Percentiles rank a stretch among this genome's conserved stretches.
phyloP scores from a whole-genome alignment of 2,888 invertebrate species.

The Ectobius pallidus region DNA sequence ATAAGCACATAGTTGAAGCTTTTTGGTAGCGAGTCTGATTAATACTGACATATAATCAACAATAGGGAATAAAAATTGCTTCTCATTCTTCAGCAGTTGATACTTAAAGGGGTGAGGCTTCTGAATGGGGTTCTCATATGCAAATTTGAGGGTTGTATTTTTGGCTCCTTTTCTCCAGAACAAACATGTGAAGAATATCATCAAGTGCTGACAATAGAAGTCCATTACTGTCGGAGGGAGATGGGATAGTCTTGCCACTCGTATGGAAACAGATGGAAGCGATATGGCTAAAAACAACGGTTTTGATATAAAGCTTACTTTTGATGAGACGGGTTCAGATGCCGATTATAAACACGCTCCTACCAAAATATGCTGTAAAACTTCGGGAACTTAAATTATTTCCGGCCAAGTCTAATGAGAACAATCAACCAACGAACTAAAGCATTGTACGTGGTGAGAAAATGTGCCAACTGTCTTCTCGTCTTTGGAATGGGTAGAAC shows the following conservation, averaged over 20 bases:
- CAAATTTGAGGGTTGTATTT: slow-evolving; percentile 26
- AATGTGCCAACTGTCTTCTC: too few relatives aligned
- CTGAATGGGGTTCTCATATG: slow-evolving; percentile 17
- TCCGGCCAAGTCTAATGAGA: not conserved
- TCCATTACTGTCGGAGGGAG: not conserved
- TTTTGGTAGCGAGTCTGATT: too few relatives aligned
- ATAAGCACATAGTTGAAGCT: too few relatives aligned
- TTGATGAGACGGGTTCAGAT: not conserved
- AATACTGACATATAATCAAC: not conserved
- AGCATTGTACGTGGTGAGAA: too few relatives aligned
- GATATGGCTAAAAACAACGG: not conserved
- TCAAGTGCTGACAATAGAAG: not conserved
- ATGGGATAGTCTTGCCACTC: not conserved
- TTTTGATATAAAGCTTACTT: not conserved
- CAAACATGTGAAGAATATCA: not conserved
- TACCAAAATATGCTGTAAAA: not conserved
- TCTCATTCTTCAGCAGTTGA: slow-evolving; percentile 34
- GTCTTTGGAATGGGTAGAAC: too few relatives aligned
- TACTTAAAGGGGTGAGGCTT: not conserved
- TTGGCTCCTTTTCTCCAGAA: not conserved
- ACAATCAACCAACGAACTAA: too few relatives aligned
- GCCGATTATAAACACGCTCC: not conserved
- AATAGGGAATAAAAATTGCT: slow-evolving; percentile 36
- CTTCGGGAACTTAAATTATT: not conserved
- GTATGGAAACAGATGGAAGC: not conserved